Evolutionary conservation across 2,113 vertebrate genomes (phyloP).

Genomic region (Anseranas semipalmata): DNA sequence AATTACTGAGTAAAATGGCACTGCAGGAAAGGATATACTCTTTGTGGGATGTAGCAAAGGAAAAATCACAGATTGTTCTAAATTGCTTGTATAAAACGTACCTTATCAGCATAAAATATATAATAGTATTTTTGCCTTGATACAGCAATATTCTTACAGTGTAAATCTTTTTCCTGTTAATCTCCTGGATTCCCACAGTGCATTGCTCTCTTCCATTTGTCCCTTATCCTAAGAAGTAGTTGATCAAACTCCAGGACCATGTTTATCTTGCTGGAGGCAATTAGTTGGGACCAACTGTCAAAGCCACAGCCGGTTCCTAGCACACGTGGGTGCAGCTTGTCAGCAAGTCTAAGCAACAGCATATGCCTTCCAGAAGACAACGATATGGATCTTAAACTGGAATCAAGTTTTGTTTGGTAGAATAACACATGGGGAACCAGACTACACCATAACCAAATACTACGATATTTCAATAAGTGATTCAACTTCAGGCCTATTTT

Average conservation of each 20-base stretch:
- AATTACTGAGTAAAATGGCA: slow-evolving; percentile 12
- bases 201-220: neutral
- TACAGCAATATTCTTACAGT: neutral
- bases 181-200: neutral
- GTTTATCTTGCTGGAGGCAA: slow-evolving; percentile 47
- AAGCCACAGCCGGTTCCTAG: neutral
- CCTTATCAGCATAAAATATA: neutral
- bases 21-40: neutral
- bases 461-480: neutral
- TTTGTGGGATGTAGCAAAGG: neutral
- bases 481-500: neutral
- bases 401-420: slow-evolving; percentile 1
- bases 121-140: neutral
- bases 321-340: neutral
- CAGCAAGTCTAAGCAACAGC: neutral
- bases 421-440: slow-evolving; percentile 30
- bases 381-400: slow-evolving; percentile 7
- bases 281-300: slow-evolving; percentile 45
- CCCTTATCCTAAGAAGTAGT: neutral
- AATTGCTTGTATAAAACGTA: neutral
- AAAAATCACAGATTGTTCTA: slow-evolving; percentile 37
- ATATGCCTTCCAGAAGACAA: slow-evolving; percentile 37
- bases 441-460: slow-evolving; percentile 2
- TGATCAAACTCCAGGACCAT: slow-evolving; percentile 8
- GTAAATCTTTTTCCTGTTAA: neutral